phyloP scores from a whole-genome alignment of 2,888 invertebrate species.

The Brachypalpus laphriformis region DNA sequence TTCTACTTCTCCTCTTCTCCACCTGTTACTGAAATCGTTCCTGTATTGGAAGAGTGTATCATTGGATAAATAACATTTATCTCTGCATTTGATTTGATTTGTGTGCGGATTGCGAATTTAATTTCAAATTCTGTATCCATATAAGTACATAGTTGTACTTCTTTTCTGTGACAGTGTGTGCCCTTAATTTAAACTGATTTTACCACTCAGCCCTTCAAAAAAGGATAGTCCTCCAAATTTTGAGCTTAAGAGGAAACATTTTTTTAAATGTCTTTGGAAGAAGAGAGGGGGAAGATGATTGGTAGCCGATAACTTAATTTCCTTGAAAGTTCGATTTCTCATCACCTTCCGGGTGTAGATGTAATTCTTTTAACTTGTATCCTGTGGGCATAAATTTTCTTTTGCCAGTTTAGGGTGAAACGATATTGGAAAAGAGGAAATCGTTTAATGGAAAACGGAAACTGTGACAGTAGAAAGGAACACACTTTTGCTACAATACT shows the following conservation, averaged over 20 bases:
- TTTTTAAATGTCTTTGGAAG: constrained; percentile 16
- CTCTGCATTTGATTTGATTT: constrained; percentile 46
- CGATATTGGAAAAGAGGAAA: constrained; percentile 14
- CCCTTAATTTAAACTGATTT: constrained; percentile 9
- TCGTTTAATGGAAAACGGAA: not conserved
- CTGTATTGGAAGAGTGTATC: not conserved
- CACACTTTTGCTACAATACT: no score
- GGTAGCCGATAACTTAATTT: constrained; percentile 64
- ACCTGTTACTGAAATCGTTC: not conserved
- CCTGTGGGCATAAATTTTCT: constrained; percentile 38
- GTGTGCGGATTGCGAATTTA: not conserved
- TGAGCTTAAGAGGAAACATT: no score
- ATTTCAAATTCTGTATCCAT: constrained; percentile 6
- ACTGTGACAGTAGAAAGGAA: constrained; percentile 1
- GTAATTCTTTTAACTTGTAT: constrained; percentile 39
- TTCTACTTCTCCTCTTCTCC: no score
- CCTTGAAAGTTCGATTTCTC: constrained; percentile 57
- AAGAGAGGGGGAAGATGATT: constrained; percentile 25
- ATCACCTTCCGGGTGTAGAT: constrained; percentile 33
- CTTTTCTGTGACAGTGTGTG: not conserved
- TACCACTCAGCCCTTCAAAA: not conserved
- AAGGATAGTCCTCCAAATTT: not conserved
- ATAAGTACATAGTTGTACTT: no score
- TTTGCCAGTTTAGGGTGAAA: not conserved
- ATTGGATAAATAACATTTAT: constrained; percentile 31